These are phyloP conservation scores for Parapsyche elsis DNA, from an alignment of 1,140 invertebrate species.

Conservation along the genomic window DNA sequence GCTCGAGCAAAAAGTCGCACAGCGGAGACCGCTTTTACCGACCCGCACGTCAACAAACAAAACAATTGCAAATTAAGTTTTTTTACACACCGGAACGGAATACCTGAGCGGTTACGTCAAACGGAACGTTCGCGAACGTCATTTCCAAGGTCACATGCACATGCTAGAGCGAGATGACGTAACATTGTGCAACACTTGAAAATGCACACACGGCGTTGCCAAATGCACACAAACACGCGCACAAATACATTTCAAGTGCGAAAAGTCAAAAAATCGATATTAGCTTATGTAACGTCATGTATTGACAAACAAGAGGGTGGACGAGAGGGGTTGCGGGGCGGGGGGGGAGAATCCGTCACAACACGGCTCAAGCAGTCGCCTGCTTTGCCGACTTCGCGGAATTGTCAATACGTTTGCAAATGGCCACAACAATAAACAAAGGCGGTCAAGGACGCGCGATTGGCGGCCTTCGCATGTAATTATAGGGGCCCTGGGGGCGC, in stretches of 20 bases:
- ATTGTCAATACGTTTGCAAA: conserved; percentile 50
- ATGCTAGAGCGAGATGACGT: neutral
- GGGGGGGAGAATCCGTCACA: conserved; percentile 9
- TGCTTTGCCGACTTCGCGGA: conserved; percentile 38
- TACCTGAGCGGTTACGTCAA: no score
- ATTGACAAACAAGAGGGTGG: neutral
- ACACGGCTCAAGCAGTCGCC: conserved; percentile 38
- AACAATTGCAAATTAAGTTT: no score
- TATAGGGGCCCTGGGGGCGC: neutral
- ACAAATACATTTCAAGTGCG: neutral
- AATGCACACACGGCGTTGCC: no score
- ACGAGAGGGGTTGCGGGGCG: conserved; percentile 1
- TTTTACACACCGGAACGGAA: no score
- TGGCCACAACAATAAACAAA: conserved; percentile 47
- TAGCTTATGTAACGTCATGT: neutral
- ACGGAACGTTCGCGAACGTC: no score
- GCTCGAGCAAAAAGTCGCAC: neutral
- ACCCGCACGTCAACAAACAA: neutral
- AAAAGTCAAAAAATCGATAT: neutral
- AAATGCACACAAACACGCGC: no score
- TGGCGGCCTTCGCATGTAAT: neutral
- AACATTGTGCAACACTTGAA: neutral
- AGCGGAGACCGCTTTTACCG: neutral
- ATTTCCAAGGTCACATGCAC: no score
- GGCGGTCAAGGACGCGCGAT: neutral